Evolutionary conservation across 2,888 invertebrate genomes (phyloP).

Genomic region (Aporophyla lueneburgensis): DNA sequence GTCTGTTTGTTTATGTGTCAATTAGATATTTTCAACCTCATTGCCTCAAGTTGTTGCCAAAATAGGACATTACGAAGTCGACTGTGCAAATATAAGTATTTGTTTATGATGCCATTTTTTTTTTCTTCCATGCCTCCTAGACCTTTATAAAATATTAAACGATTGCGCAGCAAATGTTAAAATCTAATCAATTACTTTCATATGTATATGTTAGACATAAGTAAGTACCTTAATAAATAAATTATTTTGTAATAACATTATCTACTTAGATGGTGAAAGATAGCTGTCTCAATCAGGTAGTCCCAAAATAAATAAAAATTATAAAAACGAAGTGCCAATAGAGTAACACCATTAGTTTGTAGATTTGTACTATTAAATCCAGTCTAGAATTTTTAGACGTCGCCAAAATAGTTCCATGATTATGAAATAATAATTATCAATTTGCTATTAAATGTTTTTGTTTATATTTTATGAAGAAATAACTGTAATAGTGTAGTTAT

Average conservation of each 20-base stretch:
- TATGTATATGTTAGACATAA: not conserved
- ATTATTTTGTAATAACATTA: slow-evolving; percentile 24
- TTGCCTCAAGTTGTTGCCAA: no score
- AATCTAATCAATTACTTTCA: not conserved
- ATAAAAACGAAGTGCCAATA: slow-evolving; percentile 84
- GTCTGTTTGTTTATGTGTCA: no score
- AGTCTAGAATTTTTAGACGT: slow-evolving; percentile 40
- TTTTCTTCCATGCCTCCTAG: no score
- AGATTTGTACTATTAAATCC: slow-evolving; percentile 52
- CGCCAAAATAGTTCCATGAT: slow-evolving; percentile 52
- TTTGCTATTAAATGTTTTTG: slow-evolving; percentile 26
- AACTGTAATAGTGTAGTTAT: slow-evolving; percentile 24
- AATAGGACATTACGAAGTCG: no score
- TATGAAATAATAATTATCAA: slow-evolving; percentile 24
- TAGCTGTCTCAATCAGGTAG: slow-evolving; percentile 13
- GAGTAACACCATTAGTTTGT: slow-evolving; percentile 79
- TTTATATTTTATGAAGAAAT: slow-evolving; percentile 11
- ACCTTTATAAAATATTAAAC: no score
- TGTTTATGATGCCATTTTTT: no score
- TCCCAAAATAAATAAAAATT: slow-evolving; percentile 30
- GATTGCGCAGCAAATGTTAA: not conserved
- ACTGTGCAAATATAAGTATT: no score
- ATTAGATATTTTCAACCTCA: no score
- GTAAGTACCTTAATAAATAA: not conserved
- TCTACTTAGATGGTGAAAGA: not conserved